Base-by-base conservation (phyloP, 2,888 invertebrate species). In the Allygus modestus region DNA sequence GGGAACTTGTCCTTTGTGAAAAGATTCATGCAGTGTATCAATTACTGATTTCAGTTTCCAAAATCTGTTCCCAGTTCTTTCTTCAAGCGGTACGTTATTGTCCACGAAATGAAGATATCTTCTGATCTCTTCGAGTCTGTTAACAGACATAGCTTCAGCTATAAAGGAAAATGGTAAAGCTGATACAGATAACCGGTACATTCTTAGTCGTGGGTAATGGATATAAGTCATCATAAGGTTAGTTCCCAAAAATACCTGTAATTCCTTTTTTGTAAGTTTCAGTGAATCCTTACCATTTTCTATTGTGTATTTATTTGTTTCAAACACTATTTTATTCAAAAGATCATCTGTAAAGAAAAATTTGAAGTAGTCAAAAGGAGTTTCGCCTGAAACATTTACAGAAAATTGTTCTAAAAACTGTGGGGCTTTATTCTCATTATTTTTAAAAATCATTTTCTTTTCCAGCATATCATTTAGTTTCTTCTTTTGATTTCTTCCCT, bases 171-270 rank as follows among this genome's bases (percentile, higher is more conserved):
- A 73, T 1, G 46, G 83, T 26, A 83, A 54, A n/a, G 46, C 83
- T 61, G 71, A 31, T 23, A 73, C 12, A 73, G 61, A 61, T 28
- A 73, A 83, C 83, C 73, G 69, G 41, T 83, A 71, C 85, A 87
- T 86, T 71, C 85, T 82, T 41, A 71, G 71, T 37, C 23, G 33
- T 20, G 85, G 85, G 69, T 85, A 87, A 28, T 85, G 84, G 20
- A 87, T 86, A 58, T 85, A 87, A 11, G 85, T 85, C 85, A 86
- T 87, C 54, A 86, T 85, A 69, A 85, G 84, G 84, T 87, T 86
- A 33, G 86, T 82, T 12, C n/a, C 81, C 86, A 65, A 86, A 83
- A 84, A 85, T 86, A 46, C 51, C 46, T 77, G 85, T 85, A 86
- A 81, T 54, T 86, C 87, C 51, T 65, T 65, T 41, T 33, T 73